phyloP scores from a whole-genome alignment of 2,113 vertebrate species.

The Megaleporinus macrocephalus region DNA sequence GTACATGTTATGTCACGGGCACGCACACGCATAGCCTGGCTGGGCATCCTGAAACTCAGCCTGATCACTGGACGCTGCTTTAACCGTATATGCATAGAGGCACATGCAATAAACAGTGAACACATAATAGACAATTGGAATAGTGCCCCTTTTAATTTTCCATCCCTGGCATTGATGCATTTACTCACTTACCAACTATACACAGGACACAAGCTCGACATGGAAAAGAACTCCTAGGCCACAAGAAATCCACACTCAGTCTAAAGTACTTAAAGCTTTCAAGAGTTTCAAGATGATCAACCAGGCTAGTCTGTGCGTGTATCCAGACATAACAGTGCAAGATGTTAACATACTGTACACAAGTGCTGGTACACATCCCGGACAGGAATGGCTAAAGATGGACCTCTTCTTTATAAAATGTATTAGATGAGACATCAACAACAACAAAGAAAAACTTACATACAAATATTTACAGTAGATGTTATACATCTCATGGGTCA shows the following conservation, averaged over 20 bases:
- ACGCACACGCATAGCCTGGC: constrained; percentile 14
- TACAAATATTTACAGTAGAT: constrained; percentile 43
- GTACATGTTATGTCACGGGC: constrained; percentile 25
- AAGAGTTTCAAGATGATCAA: constrained; percentile 17
- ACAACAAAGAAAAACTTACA: constrained; percentile 18
- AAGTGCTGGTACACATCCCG: constrained; percentile 20
- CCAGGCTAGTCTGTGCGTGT: constrained; percentile 11
- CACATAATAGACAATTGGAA: neutral
- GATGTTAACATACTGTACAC: constrained; percentile 16
- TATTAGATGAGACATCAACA: constrained; percentile 18
- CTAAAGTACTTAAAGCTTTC: neutral
- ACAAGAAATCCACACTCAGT: neutral
- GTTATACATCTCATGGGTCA: constrained; percentile 12
- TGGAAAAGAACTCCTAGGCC: neutral
- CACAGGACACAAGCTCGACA: neutral
- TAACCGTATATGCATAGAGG: neutral
- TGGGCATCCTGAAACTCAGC: constrained; percentile 15
- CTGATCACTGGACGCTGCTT: neutral
- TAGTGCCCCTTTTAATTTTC: neutral
- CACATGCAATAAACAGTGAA: neutral
- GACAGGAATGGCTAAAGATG: constrained; percentile 46
- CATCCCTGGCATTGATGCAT: neutral
- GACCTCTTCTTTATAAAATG: constrained; percentile 24
- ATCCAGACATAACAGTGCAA: neutral
- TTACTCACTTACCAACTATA: neutral